Conservation (phyloP, 2,113 vertebrate genomes). For the Esox niger region DNA sequence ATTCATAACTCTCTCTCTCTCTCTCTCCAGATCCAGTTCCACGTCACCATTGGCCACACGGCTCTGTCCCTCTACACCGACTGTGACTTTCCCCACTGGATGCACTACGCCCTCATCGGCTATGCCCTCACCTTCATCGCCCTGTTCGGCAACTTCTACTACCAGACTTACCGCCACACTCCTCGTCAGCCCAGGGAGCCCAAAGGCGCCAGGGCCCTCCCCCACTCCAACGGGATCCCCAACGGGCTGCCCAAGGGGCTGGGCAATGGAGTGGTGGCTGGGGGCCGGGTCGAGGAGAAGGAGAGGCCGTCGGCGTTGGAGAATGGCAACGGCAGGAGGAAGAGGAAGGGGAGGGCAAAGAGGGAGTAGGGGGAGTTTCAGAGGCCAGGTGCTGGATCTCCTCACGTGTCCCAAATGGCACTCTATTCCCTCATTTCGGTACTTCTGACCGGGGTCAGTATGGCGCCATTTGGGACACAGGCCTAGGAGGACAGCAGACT, state of each 20-base stretch:
- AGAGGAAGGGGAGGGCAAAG: constrained; percentile 93
- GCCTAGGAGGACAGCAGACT: neutral
- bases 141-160: constrained; percentile 97
- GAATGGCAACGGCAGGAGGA: constrained; percentile 82
- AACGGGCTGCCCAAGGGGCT: constrained; percentile 85
- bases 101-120: constrained; percentile 97
- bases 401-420: too few species aligned
- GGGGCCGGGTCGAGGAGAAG: constrained; percentile 82
- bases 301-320: constrained; percentile 76
- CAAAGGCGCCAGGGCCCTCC: constrained; percentile 78
- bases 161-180: constrained; percentile 94
- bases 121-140: constrained; percentile 96
- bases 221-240: constrained; percentile 80
- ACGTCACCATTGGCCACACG: constrained; percentile 96
- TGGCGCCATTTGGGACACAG: too few species aligned
- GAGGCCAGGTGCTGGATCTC: too few species aligned
- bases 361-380: constrained; percentile 81
- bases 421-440: too few species aligned
- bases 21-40: constrained; percentile 88
- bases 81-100: constrained; percentile 99
- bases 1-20: constrained; percentile 64
- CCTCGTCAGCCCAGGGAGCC: constrained; percentile 69
- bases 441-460: too few species aligned
- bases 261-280: constrained; percentile 70
- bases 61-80: constrained; percentile 95